These are phyloP conservation scores for Zoanthus sansibaricus DNA, from an alignment of 92 coral and sea anemone species.

Conservation along the genomic window DNA sequence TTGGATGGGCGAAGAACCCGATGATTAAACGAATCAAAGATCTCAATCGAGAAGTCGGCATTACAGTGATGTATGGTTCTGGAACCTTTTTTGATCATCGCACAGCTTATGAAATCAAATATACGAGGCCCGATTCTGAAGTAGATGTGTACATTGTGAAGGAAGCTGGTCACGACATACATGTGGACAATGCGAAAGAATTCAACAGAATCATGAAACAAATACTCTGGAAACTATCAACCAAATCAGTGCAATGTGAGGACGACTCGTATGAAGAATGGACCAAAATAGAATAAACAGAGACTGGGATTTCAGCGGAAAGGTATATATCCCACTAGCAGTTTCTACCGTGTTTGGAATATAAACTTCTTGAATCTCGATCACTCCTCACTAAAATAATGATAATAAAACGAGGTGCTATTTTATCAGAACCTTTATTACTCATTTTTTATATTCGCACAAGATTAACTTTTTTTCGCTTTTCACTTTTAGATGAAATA, in stretches of 20 bases:
- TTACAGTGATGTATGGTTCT: constrained; percentile 90
- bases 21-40: constrained; percentile 86
- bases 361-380: no score
- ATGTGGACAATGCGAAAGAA: constrained; percentile 82
- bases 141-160: constrained; percentile 86
- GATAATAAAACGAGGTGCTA: no score
- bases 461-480: no score
- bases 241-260: not conserved
- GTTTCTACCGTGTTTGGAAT: no score
- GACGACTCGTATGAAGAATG: not conserved
- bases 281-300: not conserved
- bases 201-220: constrained; percentile 77
- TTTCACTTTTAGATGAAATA: no score
- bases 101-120: constrained; percentile 96
- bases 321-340: no score
- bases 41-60: constrained; percentile 66
- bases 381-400: no score
- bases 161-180: constrained; percentile 90
- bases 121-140: constrained; percentile 77
- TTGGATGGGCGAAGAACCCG: constrained; percentile 92
- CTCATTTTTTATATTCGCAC: no score
- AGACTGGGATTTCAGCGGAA: no score
- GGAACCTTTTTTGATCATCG: constrained; percentile 92
- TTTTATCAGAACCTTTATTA: no score
- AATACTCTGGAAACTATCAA: constrained; percentile 44